phyloP scores from a whole-genome alignment of 2,888 invertebrate species.

The Disparrhopalites patrizii region DNA sequence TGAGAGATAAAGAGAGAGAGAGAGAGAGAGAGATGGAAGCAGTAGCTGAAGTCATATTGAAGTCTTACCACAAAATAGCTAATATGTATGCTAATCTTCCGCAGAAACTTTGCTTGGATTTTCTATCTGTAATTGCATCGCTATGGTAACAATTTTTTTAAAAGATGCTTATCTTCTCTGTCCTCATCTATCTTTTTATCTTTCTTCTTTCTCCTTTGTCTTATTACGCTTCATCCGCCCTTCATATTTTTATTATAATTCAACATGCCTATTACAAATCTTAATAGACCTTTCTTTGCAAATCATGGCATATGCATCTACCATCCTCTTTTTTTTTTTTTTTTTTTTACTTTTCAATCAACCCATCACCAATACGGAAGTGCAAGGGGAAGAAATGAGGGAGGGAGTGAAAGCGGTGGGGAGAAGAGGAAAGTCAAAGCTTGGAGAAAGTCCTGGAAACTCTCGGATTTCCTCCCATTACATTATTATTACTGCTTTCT shows the following conservation, averaged over 20 bases:
- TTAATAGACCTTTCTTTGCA: too few relatives aligned
- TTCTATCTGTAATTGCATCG: neutral
- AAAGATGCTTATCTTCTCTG: neutral
- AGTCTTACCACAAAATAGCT: neutral
- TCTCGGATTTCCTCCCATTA: neutral
- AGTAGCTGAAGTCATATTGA: neutral
- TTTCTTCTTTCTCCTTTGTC: neutral
- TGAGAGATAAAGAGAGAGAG: neutral
- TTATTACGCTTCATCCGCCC: neutral
- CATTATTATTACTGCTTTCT: neutral
- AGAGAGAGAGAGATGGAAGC: neutral
- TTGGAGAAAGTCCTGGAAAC: too few relatives aligned
- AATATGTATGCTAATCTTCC: neutral
- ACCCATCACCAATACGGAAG: too few relatives aligned
- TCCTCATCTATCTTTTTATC: neutral
- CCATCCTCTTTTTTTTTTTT: too few relatives aligned
- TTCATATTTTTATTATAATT: too few relatives aligned
- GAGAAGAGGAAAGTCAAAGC: too few relatives aligned
- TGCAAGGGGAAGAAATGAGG: too few relatives aligned
- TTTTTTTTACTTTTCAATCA: too few relatives aligned
- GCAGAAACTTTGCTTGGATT: neutral
- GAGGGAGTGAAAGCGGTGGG: too few relatives aligned
- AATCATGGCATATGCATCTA: too few relatives aligned
- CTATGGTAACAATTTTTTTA: neutral
- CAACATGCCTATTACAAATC: too few relatives aligned